These are phyloP conservation scores for Seira ritae DNA, from an alignment of 2,888 invertebrate species.

Conservation along the genomic window DNA sequence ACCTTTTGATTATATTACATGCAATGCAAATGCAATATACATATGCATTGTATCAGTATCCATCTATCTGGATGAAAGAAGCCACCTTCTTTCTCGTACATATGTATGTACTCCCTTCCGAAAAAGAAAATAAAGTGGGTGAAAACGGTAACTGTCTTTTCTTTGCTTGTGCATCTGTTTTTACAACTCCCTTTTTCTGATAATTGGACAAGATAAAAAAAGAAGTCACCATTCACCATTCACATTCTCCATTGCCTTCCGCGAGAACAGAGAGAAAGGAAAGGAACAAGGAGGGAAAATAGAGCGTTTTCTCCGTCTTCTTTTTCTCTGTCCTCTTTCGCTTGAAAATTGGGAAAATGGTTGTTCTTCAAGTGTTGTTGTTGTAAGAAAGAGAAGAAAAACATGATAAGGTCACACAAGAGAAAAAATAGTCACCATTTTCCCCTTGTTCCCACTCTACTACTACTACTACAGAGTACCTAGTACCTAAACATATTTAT, in stretches of 20 bases:
- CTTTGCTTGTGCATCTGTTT: conserved; percentile 18
- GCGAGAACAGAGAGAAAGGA: neutral
- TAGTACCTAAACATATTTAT: conserved; percentile 15
- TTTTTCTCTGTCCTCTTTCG: neutral
- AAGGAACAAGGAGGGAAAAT: no score
- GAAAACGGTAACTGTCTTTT: neutral
- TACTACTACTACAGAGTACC: neutral
- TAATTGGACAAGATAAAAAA: conserved; percentile 45
- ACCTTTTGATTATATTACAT: no score
- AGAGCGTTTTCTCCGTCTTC: no score
- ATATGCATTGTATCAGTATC: no score
- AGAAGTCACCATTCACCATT: no score
- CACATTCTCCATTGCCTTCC: no score
- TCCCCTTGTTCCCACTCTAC: conserved; percentile 9
- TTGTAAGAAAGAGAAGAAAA: neutral
- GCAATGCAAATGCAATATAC: no score
- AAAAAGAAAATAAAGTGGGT: no score
- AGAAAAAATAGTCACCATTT: conserved; percentile 18
- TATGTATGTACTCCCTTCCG: no score
- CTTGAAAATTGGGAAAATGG: neutral
- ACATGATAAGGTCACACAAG: conserved; percentile 16
- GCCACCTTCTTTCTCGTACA: no score
- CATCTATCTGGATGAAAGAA: no score
- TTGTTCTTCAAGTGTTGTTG: neutral
- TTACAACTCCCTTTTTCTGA: conserved; percentile 23